Percentiles rank a stretch among this genome's conserved stretches.
phyloP scores from a whole-genome alignment of 92 coral and sea anemone species.

The Diadumene lineata region DNA sequence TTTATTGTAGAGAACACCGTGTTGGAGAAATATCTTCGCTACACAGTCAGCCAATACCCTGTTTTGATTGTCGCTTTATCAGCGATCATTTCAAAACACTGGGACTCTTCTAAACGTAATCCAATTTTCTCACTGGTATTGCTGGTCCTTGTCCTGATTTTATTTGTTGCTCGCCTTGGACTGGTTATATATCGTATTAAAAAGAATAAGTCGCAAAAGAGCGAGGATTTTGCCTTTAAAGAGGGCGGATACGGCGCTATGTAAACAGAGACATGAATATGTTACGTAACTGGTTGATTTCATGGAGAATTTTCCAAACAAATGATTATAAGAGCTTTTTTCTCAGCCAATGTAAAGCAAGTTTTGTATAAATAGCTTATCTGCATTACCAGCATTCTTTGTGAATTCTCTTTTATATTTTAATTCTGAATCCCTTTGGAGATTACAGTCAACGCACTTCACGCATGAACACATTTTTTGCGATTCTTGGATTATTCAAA shows the following conservation, averaged over 20 bases:
- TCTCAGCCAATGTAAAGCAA: too few species aligned
- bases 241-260: slow-evolving; percentile 2
- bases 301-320: too few species aligned
- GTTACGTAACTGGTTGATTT: slow-evolving; percentile 7
- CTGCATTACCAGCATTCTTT: too few species aligned
- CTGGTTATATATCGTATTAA: slow-evolving; percentile 51
- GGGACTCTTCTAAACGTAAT: slow-evolving; percentile 67
- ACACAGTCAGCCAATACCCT: slow-evolving; percentile 74
- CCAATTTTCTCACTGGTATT: slow-evolving; percentile 66
- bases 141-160: slow-evolving; percentile 51
- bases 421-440: too few species aligned
- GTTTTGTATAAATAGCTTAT: too few species aligned
- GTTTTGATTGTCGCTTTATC: slow-evolving; percentile 87
- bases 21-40: slow-evolving; percentile 62
- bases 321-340: too few species aligned
- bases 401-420: too few species aligned
- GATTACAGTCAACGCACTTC: too few species aligned
- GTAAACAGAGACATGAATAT: slow-evolving; percentile 1
- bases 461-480: too few species aligned
- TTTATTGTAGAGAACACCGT: slow-evolving; percentile 72
- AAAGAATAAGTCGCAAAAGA: not conserved
- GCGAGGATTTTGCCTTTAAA: slow-evolving; percentile 9
- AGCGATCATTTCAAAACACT: slow-evolving; percentile 81
- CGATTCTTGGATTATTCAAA: too few species aligned
- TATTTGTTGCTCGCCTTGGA: slow-evolving; percentile 59